Percentiles rank a stretch among this genome's conserved stretches.
Conservation (phyloP, 2,797 vertebrate genomes). For the Chromis chromis region DNA sequence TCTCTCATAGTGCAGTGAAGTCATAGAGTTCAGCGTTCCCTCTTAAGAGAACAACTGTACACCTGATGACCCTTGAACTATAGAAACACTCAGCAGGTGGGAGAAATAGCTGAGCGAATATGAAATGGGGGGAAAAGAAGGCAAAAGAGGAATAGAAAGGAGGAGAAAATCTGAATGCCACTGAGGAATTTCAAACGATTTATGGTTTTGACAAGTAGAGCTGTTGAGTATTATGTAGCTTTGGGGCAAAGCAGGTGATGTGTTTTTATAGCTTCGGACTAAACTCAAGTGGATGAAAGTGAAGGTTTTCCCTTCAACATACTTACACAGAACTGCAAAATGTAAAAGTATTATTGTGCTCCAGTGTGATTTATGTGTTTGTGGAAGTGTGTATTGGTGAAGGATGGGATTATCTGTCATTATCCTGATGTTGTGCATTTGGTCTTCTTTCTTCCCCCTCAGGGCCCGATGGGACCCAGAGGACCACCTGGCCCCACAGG, state of each 20-base stretch:
- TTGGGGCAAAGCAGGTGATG: slow-evolving; percentile 59
- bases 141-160: slow-evolving; percentile 70
- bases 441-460: slow-evolving; percentile 42
- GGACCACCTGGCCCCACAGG: slow-evolving; percentile 93
- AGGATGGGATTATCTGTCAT: slow-evolving; percentile 10
- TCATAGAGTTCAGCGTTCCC: slow-evolving; percentile 51
- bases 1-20: slow-evolving; percentile 33
- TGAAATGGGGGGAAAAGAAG: slow-evolving; percentile 1
- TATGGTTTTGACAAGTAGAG: slow-evolving; percentile 72
- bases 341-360: background rate
- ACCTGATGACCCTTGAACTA: slow-evolving; percentile 57
- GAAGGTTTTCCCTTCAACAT: background rate
- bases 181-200: slow-evolving; percentile 75
- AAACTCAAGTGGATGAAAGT: slow-evolving; percentile 16
- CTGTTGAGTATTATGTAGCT: slow-evolving; percentile 60
- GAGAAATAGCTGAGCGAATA: slow-evolving; percentile 63
- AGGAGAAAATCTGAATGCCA: slow-evolving; percentile 49
- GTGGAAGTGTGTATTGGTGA: background rate
- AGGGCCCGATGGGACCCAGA: slow-evolving; percentile 98
- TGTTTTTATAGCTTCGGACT: slow-evolving; percentile 32
- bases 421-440: slow-evolving; percentile 54
- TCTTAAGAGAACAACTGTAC: slow-evolving; percentile 17
- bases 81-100: slow-evolving; percentile 16
- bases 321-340: background rate
- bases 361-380: slow-evolving; percentile 21